Evolutionary conservation across 2,113 vertebrate genomes (phyloP), one percentile per base, ranked within the genome.

Genomic region (Dromaius novaehollandiae): DNA sequence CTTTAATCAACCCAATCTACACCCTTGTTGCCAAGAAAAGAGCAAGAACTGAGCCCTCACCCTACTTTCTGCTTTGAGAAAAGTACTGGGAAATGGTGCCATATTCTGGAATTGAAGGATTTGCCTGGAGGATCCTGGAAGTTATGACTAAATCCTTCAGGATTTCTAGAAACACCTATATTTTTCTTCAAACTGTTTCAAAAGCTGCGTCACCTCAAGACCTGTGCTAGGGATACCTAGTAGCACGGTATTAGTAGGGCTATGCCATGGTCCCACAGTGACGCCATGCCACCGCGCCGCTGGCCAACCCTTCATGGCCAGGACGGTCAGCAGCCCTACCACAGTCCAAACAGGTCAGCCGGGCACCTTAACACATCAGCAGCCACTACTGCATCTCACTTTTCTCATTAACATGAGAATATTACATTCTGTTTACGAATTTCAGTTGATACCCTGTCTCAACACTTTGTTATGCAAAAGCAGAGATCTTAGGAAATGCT

Each of bases 61-160:
- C 17, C 44, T 88, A 44, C 58, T 88, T 82, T 79, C 74, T 87
- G 61, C 90, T 82, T 76, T 61, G 66, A 79, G 74, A 95, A 85
- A 79, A 77, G 82, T 25, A 63, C 83, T 92, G 56, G 55, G 56
- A 94, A 90, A 76, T 34, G 77, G 32, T 86, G 38, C 56, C 86
- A 55, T 90, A 81, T 88, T 88, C 76, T 86, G 66, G 76, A 89
- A 84, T 69, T 50, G 65, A 87, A 79, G n/a, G 81, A 89, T 92
- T 89, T 94, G 51, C 78, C 58, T 58, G 48, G 18, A 89, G 89
- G n/a, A 92, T 82, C 32, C 83, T 92, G 64, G 55, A 46, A 86
- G 74, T 38, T 81, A 80, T 88, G 86, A 90, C 50, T 84, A 86
- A 91, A 16, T 46, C 66, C 85, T 79, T 86, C 44, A 34, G 88